Percentiles rank a stretch among this genome's conserved stretches.
These are phyloP conservation scores for Maconellicoccus hirsutus DNA, from an alignment of 1,140 invertebrate genomes.

Conservation along the genomic window DNA sequence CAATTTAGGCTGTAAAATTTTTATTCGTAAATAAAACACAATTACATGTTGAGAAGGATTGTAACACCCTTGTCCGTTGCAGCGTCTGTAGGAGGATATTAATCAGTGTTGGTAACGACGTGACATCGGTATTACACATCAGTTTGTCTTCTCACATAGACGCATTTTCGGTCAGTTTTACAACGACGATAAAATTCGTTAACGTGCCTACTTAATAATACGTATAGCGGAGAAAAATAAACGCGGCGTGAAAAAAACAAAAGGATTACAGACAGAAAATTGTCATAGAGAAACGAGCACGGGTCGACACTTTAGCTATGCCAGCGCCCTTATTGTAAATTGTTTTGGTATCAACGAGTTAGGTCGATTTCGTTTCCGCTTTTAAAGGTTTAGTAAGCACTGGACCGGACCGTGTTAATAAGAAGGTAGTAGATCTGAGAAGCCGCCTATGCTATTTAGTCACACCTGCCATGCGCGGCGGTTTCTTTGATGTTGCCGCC, in stretches of 20 bases:
- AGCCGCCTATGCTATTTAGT: conserved; percentile 28
- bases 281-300: background rate
- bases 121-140: background rate
- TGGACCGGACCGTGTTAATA: conserved; percentile 26
- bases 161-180: conserved; percentile 8
- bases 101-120: background rate
- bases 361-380: conserved; percentile 2
- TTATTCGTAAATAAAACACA: too few species aligned
- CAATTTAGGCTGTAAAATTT: too few species aligned
- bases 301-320: background rate
- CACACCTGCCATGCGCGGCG: conserved; percentile 28
- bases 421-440: conserved; percentile 27
- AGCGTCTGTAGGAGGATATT: background rate
- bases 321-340: background rate
- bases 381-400: conserved; percentile 15
- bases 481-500: conserved; percentile 27
- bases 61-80: background rate
- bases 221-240: background rate
- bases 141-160: background rate
- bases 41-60: too few species aligned
- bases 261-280: background rate
- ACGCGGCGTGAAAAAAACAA: background rate
- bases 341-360: conserved; percentile 8
- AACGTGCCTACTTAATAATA: background rate
- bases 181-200: background rate